A percentile compares a stretch with the other conserved stretches of the same genome.
Conservation (phyloP, 2,888 invertebrate species). For the Chesias legatella region DNA sequence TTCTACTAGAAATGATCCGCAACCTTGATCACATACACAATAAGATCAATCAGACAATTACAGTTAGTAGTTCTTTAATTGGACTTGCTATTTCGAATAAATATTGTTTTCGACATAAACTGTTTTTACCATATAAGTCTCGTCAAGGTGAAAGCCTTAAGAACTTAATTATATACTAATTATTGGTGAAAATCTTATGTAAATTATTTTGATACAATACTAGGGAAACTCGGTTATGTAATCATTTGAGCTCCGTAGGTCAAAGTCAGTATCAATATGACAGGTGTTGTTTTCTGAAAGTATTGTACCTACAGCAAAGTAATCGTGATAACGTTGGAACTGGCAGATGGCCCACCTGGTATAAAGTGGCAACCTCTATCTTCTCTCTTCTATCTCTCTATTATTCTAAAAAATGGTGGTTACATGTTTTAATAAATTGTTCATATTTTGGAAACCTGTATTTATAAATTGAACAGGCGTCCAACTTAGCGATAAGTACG, state of each 20-base stretch:
- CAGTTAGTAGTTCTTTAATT: constrained; percentile 33
- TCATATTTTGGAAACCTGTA: neutral
- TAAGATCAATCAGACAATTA: constrained; percentile 6
- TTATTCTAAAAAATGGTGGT: too few relatives aligned
- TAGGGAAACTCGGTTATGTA: neutral
- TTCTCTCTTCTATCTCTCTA: too few relatives aligned
- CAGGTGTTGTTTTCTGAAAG: too few relatives aligned
- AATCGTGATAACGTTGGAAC: too few relatives aligned
- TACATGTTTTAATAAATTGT: too few relatives aligned
- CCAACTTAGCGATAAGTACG: too few relatives aligned
- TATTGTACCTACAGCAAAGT: too few relatives aligned
- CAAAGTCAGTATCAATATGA: constrained; percentile 6
- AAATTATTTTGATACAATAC: neutral
- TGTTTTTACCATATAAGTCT: constrained; percentile 17
- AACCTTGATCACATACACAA: neutral
- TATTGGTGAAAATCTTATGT: constrained; percentile 11
- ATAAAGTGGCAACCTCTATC: too few relatives aligned
- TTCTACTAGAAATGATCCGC: too few relatives aligned
- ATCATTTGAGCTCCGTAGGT: constrained; percentile 1
- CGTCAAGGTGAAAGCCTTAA: constrained; percentile 27
- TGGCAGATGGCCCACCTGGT: too few relatives aligned
- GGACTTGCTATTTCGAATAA: neutral
- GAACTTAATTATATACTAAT: constrained; percentile 15
- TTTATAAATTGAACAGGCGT: too few relatives aligned
- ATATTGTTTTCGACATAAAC: constrained; percentile 5